A percentile compares a stretch with the other conserved stretches of the same genome.
phyloP scores from a whole-genome alignment of 1,140 invertebrate species.

The Berghia stephanieae region DNA sequence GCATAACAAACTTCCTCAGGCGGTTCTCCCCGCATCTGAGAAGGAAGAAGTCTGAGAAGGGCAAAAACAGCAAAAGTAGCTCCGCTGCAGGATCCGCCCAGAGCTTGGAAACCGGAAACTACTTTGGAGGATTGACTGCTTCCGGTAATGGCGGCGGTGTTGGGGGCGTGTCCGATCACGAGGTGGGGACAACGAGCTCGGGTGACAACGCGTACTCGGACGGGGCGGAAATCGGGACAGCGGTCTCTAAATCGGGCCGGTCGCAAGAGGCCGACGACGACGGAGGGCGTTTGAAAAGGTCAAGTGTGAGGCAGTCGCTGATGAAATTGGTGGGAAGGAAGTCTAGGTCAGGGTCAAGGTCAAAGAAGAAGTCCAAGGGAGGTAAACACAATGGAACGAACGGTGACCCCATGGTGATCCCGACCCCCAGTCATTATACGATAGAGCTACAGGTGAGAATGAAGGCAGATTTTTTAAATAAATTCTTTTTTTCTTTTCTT shows the following conservation, averaged over 20 bases:
- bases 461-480: too few relatives aligned
- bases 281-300: too few relatives aligned
- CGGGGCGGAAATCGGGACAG: too few relatives aligned
- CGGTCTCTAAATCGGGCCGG: too few relatives aligned
- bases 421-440: slow-evolving; percentile 18
- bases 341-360: slow-evolving; percentile 37
- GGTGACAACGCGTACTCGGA: too few relatives aligned
- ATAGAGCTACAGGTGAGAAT: slow-evolving; percentile 21
- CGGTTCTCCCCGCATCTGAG: slow-evolving; percentile 47
- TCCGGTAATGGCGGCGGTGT: too few relatives aligned
- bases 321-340: slow-evolving; percentile 48
- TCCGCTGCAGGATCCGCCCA: slow-evolving; percentile 40
- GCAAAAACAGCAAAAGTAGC: slow-evolving; percentile 30
- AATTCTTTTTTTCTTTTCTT: too few relatives aligned
- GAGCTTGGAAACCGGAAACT: too few relatives aligned
- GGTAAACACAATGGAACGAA: slow-evolving; percentile 12
- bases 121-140: too few relatives aligned
- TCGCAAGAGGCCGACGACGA: too few relatives aligned
- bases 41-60: slow-evolving; percentile 39
- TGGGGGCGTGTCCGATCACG: too few relatives aligned
- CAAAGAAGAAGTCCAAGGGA: slow-evolving; percentile 28
- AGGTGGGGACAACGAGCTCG: too few relatives aligned
- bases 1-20: slow-evolving; percentile 54
- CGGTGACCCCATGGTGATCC: neutral
- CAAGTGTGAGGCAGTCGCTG: slow-evolving; percentile 52